Percentiles rank a stretch among this genome's conserved stretches.
These are phyloP conservation scores for Coelinius sp. DNA, from an alignment of 2,888 invertebrate genomes.

Conservation along the genomic window DNA sequence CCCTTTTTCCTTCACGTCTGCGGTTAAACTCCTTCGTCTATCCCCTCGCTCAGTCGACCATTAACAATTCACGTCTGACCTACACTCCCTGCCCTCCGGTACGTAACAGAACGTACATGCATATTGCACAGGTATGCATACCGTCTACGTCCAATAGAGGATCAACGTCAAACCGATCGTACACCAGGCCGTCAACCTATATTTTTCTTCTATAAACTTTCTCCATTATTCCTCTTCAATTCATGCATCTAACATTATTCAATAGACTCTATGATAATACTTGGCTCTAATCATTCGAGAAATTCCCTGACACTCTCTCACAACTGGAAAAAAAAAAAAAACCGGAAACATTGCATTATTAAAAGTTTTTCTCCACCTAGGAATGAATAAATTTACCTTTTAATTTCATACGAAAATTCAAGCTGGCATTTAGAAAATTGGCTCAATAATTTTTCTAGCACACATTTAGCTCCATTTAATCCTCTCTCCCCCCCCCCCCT, in stretches of 20 bases:
- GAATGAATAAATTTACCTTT: background rate
- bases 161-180: conserved; percentile 20
- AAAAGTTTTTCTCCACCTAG: background rate
- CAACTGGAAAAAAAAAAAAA: too few relatives aligned
- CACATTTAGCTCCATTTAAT: background rate
- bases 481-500: background rate
- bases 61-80: conserved; percentile 64
- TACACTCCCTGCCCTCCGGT: conserved; percentile 47
- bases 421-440: conserved; percentile 19
- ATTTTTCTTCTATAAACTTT: conserved; percentile 6
- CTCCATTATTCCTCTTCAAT: background rate
- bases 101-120: conserved; percentile 18
- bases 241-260: background rate
- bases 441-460: conserved; percentile 19
- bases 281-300: background rate
- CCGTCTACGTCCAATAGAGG: conserved; percentile 12
- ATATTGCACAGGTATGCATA: conserved; percentile 26
- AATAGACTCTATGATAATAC: background rate
- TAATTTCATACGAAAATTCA: background rate
- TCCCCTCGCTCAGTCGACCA: conserved; percentile 37
- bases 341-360: background rate
- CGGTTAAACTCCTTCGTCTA: conserved; percentile 54
- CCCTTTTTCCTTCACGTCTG: conserved; percentile 51
- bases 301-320: too few relatives aligned
- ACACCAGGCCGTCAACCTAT: background rate